Evolutionary conservation across 2,797 vertebrate genomes (phyloP).

Genomic region (Falco cherrug): DNA sequence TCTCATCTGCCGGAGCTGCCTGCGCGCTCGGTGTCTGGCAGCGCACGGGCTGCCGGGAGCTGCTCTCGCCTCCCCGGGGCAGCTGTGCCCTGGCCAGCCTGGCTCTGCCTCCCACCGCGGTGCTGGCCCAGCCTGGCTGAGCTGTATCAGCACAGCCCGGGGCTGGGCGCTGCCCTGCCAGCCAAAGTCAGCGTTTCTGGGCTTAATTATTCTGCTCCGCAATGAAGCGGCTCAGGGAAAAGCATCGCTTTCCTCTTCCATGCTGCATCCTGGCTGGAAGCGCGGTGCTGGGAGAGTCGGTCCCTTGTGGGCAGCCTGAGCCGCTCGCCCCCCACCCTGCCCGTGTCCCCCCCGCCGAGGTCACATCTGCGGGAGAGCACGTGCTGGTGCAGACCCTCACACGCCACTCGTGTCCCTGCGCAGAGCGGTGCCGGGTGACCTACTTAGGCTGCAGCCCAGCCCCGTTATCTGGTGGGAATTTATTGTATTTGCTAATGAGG

Average conservation of each 20-base stretch:
- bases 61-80: background rate
- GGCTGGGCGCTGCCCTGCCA: background rate
- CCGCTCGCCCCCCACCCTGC: background rate
- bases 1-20: background rate
- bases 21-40: background rate
- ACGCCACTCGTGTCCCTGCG: background rate
- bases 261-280: background rate
- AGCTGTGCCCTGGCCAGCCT: background rate
- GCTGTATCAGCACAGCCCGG: background rate
- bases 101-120: background rate
- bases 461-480: background rate
- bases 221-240: background rate
- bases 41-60: background rate
- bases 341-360: rapidly evolving
- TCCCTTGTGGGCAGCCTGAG: background rate
- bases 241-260: rapidly evolving
- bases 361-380: rapidly evolving
- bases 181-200: background rate
- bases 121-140: too few species aligned
- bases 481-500: constrained; percentile 46
- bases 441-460: background rate
- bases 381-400: background rate
- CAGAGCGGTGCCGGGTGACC: background rate
- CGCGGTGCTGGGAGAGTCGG: rapidly evolving
- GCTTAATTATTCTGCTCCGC: background rate